phyloP scores from a whole-genome alignment of 92 coral and sea anemone species.

The Epizoanthus ramosus region DNA sequence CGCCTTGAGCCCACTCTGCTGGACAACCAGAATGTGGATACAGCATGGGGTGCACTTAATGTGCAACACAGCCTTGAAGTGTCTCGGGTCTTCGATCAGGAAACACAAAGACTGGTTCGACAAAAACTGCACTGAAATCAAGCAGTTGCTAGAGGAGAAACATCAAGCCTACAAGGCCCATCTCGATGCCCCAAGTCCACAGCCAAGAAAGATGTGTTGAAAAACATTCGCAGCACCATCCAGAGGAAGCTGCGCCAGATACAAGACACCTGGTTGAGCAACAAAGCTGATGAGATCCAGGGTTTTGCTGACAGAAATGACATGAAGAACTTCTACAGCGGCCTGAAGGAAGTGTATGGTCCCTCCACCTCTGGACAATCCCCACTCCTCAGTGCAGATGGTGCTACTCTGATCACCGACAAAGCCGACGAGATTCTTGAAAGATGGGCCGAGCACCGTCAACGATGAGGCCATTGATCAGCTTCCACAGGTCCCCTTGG shows the following conservation, averaged over 20 bases:
- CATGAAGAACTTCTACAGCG: slow-evolving; percentile 43
- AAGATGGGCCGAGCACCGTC: slow-evolving; percentile 19
- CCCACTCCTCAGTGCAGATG: slow-evolving; percentile 50
- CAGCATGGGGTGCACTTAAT: neutral
- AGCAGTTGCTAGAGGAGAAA: neutral
- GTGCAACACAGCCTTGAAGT: neutral
- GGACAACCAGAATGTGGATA: slow-evolving; percentile 1
- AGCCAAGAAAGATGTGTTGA: neutral
- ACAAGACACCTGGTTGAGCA: slow-evolving; percentile 38
- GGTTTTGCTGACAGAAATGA: slow-evolving; percentile 41
- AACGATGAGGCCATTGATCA: slow-evolving; percentile 45
- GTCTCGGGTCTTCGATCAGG: neutral
- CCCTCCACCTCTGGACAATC: neutral
- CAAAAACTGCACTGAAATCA: neutral
- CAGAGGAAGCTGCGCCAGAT: neutral
- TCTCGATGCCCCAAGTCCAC: slow-evolving; percentile 19
- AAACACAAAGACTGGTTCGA: slow-evolving; percentile 19
- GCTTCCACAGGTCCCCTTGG: slow-evolving; percentile 46
- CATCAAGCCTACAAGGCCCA: slow-evolving; percentile 1
- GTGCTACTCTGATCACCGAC: neutral
- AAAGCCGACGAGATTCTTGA: neutral
- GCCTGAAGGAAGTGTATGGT: slow-evolving; percentile 4
- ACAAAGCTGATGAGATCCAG: slow-evolving; percentile 49
- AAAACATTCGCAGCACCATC: neutral
- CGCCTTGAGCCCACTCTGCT: neutral